Percentiles rank a stretch among this genome's conserved stretches.
phyloP scores from a whole-genome alignment of 1,140 invertebrate species.

The Trichomalopsis sarcophagae region DNA sequence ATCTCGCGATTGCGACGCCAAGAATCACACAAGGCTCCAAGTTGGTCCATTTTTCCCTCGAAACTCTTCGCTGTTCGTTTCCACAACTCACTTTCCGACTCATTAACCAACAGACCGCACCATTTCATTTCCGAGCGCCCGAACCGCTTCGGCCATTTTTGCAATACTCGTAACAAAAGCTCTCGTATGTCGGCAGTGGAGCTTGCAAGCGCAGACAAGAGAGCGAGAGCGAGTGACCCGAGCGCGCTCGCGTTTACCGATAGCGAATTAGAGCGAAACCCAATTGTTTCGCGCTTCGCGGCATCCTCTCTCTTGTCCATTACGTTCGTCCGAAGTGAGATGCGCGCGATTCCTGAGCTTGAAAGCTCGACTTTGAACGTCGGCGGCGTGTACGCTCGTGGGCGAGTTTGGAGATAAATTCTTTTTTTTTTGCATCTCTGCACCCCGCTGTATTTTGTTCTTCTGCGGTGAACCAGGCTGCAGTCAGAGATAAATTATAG shows the following conservation, averaged over 20 bases:
- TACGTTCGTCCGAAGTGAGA: constrained; percentile 4
- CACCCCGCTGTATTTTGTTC: not conserved
- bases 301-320: not conserved
- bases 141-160: not conserved
- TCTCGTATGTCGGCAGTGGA: not conserved
- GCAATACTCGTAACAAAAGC: not conserved
- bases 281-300: constrained; percentile 40
- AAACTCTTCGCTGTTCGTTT: no score
- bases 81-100: no score
- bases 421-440: no score
- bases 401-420: not conserved
- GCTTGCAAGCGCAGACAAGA: not conserved
- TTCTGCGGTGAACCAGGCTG: no score
- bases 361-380: constrained; percentile 2
- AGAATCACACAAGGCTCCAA: no score
- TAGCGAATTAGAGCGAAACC: constrained; percentile 46
- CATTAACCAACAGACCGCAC: not conserved
- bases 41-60: no score
- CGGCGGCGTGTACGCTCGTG: no score
- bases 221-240: constrained; percentile 3
- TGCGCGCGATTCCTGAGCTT: not conserved
- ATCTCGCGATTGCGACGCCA: no score
- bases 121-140: not conserved
- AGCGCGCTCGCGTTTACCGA: constrained; percentile 19
- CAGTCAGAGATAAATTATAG: not conserved